A percentile compares a stretch with the other conserved stretches of the same genome.
Evolutionary conservation across 2,113 vertebrate species (phyloP).

Genomic region (Tetrax tetrax): DNA sequence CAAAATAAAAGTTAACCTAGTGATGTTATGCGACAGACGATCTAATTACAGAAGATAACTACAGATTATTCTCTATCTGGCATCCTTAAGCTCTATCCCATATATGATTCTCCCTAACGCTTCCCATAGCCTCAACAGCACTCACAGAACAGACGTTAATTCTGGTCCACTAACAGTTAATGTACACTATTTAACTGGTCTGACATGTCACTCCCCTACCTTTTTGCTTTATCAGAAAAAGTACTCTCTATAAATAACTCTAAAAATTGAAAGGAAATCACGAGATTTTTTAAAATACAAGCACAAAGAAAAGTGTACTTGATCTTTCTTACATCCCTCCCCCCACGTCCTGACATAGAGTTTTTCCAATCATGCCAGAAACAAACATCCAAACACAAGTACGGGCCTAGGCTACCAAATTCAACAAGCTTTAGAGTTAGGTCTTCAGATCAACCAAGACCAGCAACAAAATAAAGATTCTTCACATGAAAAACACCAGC

Average conservation of each 20-base stretch:
- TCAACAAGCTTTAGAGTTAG: neutral
- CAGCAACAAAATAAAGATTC: neutral
- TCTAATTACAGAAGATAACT: neutral
- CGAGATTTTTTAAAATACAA: neutral
- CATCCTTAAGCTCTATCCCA: neutral
- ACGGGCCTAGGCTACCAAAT: neutral
- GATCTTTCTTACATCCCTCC: neutral
- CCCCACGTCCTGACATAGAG: neutral
- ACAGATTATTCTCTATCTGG: neutral
- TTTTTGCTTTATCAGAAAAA: neutral
- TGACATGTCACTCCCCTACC: neutral
- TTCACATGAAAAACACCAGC: neutral
- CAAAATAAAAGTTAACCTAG: neutral
- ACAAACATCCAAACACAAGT: neutral
- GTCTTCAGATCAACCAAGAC: neutral
- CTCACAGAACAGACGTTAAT: neutral
- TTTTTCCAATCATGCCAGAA: constrained; percentile 4
- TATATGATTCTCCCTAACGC: neutral
- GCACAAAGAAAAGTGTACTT: constrained; percentile 32
- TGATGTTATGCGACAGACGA: neutral
- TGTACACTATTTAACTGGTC: neutral
- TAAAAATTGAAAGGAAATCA: constrained; percentile 4
- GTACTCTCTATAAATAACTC: constrained; percentile 1
- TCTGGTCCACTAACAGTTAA: constrained; percentile 15
- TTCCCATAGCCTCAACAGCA: neutral